Evolutionary conservation across 2,888 invertebrate species (phyloP).

Genomic region (Drosophila falleni): DNA sequence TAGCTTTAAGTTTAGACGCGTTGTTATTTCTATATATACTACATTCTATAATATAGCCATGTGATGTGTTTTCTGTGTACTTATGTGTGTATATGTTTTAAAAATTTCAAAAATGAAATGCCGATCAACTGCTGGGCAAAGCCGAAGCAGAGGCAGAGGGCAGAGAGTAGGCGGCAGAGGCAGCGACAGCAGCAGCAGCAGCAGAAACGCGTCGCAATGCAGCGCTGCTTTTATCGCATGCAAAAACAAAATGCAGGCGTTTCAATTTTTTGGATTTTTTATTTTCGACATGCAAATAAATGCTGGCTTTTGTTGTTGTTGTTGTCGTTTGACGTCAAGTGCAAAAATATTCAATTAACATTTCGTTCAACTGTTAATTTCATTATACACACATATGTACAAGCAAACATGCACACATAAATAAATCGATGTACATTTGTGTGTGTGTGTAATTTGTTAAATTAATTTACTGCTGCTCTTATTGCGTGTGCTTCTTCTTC

Average conservation of each 20-base stretch:
- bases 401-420: slow-evolving; percentile 10
- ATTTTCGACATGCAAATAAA: slow-evolving; percentile 30
- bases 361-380: slow-evolving; percentile 58
- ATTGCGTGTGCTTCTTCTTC: slow-evolving; percentile 24
- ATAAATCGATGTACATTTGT: slow-evolving; percentile 23
- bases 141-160: background rate
- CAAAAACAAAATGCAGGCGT: slow-evolving; percentile 35
- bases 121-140: slow-evolving; percentile 23
- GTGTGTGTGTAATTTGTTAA: slow-evolving; percentile 67
- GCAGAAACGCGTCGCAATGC: slow-evolving; percentile 33
- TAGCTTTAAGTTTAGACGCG: slow-evolving; percentile 64
- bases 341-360: slow-evolving; percentile 63
- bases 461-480: slow-evolving; percentile 70
- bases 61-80: slow-evolving; percentile 33
- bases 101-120: slow-evolving; percentile 48
- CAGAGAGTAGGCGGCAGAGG: background rate
- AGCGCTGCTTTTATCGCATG: slow-evolving; percentile 47
- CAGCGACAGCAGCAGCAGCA: slow-evolving; percentile 7
- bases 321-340: slow-evolving; percentile 57
- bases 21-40: slow-evolving; percentile 61
- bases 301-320: slow-evolving; percentile 15
- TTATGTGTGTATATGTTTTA: slow-evolving; percentile 17
- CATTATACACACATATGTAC: slow-evolving; percentile 24
- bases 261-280: too few relatives aligned
- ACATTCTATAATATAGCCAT: slow-evolving; percentile 57